Percentiles rank a stretch among this genome's conserved stretches.
phyloP scores from a whole-genome alignment of 1,140 invertebrate species.

The Nephotettix cincticeps region DNA sequence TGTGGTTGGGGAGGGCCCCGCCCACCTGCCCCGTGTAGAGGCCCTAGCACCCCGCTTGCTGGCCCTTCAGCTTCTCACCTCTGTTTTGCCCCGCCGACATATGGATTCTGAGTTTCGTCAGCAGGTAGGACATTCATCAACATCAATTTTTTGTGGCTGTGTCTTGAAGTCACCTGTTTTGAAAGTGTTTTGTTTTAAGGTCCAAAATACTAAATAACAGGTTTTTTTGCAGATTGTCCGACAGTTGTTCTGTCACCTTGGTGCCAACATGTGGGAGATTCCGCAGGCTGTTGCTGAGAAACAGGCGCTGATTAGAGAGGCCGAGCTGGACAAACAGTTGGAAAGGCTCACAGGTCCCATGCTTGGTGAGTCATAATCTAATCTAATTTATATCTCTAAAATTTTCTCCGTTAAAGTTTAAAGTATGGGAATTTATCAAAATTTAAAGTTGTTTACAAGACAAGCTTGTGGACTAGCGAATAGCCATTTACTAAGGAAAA shows the following conservation, averaged over 20 bases:
- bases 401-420: too few relatives aligned
- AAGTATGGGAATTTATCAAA: too few relatives aligned
- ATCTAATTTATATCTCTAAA: too few relatives aligned
- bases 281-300: constrained; percentile 49
- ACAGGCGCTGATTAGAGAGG: constrained; percentile 47
- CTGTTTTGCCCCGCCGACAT: background rate
- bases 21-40: constrained; percentile 42
- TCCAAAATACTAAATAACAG: too few relatives aligned
- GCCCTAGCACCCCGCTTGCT: constrained; percentile 56
- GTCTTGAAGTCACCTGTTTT: too few relatives aligned
- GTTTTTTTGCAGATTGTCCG: constrained; percentile 50
- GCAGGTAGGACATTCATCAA: too few relatives aligned
- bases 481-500: too few relatives aligned
- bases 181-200: too few relatives aligned
- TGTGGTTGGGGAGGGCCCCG: background rate
- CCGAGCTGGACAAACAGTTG: constrained; percentile 46
- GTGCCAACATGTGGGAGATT: constrained; percentile 58
- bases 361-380: too few relatives aligned
- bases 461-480: too few relatives aligned
- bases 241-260: constrained; percentile 56
- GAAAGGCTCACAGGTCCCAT: constrained; percentile 24
- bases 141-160: too few relatives aligned
- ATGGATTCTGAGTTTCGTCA: constrained; percentile 32
- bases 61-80: constrained; percentile 50
- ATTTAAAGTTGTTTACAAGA: too few relatives aligned